phyloP scores from a whole-genome alignment of 23 tunicate genomes.

The Clavelina lepadiformis region DNA sequence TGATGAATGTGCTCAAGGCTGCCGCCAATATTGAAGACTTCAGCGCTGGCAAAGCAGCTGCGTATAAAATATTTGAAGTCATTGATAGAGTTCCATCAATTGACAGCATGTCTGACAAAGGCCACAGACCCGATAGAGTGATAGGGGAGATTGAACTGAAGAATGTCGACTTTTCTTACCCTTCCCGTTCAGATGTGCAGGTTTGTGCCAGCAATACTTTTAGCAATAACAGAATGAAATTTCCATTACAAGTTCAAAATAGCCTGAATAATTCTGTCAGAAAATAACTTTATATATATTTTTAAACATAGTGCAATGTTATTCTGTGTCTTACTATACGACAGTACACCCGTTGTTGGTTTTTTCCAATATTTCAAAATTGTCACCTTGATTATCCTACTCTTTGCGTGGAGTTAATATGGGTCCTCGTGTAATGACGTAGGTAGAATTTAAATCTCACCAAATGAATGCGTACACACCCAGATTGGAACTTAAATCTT shows the following conservation, averaged over 20 bases:
- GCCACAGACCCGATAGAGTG: slow-evolving; percentile 72
- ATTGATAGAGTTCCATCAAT: slow-evolving; percentile 81
- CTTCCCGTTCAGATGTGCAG: slow-evolving; percentile 79
- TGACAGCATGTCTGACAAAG: slow-evolving; percentile 56
- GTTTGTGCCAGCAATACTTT: slow-evolving; percentile 21
- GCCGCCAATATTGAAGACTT: slow-evolving; percentile 73
- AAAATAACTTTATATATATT: no score
- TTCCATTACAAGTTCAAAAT: no score
- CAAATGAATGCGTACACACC: no score
- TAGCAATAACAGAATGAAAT: no score
- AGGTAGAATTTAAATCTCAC: no score
- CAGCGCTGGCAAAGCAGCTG: slow-evolving; percentile 83
- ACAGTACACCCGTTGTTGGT: background rate
- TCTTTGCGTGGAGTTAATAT: no score
- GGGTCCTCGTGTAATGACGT: no score
- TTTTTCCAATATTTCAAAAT: no score
- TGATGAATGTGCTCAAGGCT: slow-evolving; percentile 23
- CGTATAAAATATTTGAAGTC: slow-evolving; percentile 80
- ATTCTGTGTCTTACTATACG: background rate
- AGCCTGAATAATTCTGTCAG: no score
- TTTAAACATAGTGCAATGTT: no score
- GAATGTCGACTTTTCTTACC: slow-evolving; percentile 85
- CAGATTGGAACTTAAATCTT: no score
- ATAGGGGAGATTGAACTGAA: slow-evolving; percentile 70
- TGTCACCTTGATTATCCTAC: no score